Evolutionary conservation across 2,888 invertebrate species (phyloP).

Genomic region (Chrysotoxum bicinctum): DNA sequence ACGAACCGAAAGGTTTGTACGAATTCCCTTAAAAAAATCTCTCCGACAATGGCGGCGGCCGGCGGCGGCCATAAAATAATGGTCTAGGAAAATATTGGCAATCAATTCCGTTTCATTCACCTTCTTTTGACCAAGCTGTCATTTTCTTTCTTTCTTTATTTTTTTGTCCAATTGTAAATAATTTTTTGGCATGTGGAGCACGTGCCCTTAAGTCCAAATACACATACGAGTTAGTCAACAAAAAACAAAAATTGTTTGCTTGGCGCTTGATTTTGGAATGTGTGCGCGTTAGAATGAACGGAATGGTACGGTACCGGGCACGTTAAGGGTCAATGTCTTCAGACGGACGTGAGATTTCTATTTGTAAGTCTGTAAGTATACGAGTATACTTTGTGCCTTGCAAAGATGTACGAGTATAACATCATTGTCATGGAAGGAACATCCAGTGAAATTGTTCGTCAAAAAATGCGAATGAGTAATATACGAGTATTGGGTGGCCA

Average conservation of each 20-base stretch:
- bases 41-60: neutral
- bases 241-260: neutral
- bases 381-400: neutral
- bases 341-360: conserved; percentile 62
- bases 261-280: conserved; percentile 5
- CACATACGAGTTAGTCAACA: neutral
- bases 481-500: neutral
- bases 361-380: neutral
- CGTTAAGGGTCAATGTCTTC: conserved; percentile 53
- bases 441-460: conserved; percentile 13
- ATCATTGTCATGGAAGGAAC: neutral
- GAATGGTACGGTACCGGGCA: conserved; percentile 13
- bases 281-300: conserved; percentile 33
- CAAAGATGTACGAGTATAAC: neutral
- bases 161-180: neutral
- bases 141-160: neutral
- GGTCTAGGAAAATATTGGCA: conserved; percentile 49
- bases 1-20: conserved; percentile 5
- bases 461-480: conserved; percentile 3
- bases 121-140: conserved; percentile 24
- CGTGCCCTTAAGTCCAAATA: conserved; percentile 56
- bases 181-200: conserved; percentile 45
- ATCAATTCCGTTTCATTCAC: conserved; percentile 50
- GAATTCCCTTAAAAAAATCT: neutral
- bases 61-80: conserved; percentile 13